Conservation (phyloP, 2,888 invertebrate genomes). For the Acheta domesticus region DNA sequence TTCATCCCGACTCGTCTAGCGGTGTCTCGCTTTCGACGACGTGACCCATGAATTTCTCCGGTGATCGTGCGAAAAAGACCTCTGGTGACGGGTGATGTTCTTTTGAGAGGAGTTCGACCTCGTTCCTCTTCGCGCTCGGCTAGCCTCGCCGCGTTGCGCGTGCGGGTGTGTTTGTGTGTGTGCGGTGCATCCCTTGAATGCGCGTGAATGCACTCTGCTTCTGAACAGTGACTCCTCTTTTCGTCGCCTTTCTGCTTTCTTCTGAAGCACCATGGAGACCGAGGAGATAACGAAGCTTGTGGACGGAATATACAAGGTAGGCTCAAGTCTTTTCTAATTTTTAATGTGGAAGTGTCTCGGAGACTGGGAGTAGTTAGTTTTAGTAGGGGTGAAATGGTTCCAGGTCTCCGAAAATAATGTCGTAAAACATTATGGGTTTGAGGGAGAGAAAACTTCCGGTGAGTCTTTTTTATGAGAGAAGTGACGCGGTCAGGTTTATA, state of each 20-base stretch:
- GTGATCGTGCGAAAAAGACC: neutral
- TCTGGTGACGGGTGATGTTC: neutral
- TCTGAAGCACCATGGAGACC: constrained; percentile 64
- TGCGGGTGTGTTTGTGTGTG: neutral
- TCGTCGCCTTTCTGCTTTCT: too few relatives aligned
- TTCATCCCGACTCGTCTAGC: too few relatives aligned
- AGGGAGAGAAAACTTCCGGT: too few relatives aligned
- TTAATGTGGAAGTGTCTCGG: neutral
- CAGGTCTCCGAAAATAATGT: too few relatives aligned
- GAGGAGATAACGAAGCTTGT: constrained; percentile 87
- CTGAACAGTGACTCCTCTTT: too few relatives aligned
- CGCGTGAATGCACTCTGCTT: too few relatives aligned
- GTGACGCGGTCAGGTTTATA: too few relatives aligned
- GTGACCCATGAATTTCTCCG: neutral
- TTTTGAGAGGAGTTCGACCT: neutral
- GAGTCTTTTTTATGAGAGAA: too few relatives aligned
- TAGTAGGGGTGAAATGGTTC: too few relatives aligned
- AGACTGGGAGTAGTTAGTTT: neutral
- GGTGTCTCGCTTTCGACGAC: neutral
- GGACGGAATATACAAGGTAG: constrained; percentile 87
- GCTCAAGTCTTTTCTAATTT: constrained; percentile 35
- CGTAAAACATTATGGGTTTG: too few relatives aligned
- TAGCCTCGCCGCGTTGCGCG: neutral
- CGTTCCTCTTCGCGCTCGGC: neutral
- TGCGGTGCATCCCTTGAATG: neutral